Percentiles rank a stretch among this genome's conserved stretches.
Evolutionary conservation across 2,888 invertebrate genomes (phyloP).

Genomic region (Blera fallax): DNA sequence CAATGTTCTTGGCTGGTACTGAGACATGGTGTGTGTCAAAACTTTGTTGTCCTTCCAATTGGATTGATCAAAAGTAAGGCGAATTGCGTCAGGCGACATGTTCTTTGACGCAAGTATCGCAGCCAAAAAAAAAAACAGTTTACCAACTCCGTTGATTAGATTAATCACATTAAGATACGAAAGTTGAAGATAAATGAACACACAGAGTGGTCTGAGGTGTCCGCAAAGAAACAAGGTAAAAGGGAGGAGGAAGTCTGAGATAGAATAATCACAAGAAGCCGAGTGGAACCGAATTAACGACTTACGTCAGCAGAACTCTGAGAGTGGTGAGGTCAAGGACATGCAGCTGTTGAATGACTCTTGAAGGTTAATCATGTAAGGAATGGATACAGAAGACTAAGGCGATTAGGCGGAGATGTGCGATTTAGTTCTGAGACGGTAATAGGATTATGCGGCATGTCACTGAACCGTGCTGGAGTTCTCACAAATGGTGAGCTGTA

Average conservation of each 20-base stretch:
- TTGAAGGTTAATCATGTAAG: background rate
- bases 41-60: constrained; percentile 7
- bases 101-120: constrained; percentile 4
- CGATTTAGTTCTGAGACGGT: background rate
- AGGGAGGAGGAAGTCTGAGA: background rate
- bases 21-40: background rate
- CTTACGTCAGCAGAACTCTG: background rate
- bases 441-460: background rate
- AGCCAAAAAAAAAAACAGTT: background rate
- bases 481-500: too few species aligned
- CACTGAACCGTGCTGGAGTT: too few species aligned
- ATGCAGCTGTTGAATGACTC: background rate
- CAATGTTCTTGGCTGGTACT: constrained; percentile 23
- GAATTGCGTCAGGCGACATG: constrained; percentile 12
- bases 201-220: background rate
- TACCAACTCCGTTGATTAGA: constrained; percentile 18
- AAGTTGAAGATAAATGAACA: constrained; percentile 5
- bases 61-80: background rate
- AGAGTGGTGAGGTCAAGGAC: background rate
- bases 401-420: background rate
- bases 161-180: constrained; percentile 35
- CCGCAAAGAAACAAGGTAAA: background rate
- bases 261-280: background rate
- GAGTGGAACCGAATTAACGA: background rate
- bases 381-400: background rate